Conservation (phyloP, 2,888 invertebrate species). For the Bombylius major region DNA sequence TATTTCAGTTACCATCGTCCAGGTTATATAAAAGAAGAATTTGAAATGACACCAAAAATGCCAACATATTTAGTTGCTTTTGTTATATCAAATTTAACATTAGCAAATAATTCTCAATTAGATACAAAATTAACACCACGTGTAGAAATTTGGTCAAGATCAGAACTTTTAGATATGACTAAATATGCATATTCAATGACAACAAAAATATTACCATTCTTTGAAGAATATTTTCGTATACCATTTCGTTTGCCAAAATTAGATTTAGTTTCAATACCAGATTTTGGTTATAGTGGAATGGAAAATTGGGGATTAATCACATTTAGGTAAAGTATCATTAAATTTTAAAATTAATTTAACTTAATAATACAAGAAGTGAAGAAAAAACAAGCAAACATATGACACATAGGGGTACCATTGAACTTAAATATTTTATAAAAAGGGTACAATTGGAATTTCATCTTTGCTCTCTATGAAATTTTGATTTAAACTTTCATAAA, state of each 20-base stretch:
- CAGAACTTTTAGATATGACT: slow-evolving; percentile 32
- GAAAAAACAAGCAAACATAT: too few species aligned
- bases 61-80: slow-evolving; percentile 63
- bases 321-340: slow-evolving; percentile 35
- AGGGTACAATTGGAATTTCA: too few species aligned
- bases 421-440: too few species aligned
- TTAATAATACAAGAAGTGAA: neutral
- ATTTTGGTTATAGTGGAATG: slow-evolving; percentile 61
- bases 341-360: neutral
- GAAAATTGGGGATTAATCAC: slow-evolving; percentile 53
- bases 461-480: too few species aligned
- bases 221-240: slow-evolving; percentile 51
- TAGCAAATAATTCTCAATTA: slow-evolving; percentile 24
- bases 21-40: slow-evolving; percentile 51
- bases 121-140: slow-evolving; percentile 25
- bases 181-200: slow-evolving; percentile 44
- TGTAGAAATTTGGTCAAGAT: slow-evolving; percentile 34
- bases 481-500: too few species aligned
- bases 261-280: slow-evolving; percentile 60
- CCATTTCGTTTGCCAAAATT: slow-evolving; percentile 51
- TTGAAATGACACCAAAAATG: slow-evolving; percentile 52
- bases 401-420: too few species aligned
- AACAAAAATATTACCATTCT: slow-evolving; percentile 47
- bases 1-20: slow-evolving; percentile 25
- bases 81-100: slow-evolving; percentile 41